Evolutionary conservation across 2,797 vertebrate species (phyloP), one percentile per base, ranked within the genome.

Genomic region (Poecilia gillii): DNA sequence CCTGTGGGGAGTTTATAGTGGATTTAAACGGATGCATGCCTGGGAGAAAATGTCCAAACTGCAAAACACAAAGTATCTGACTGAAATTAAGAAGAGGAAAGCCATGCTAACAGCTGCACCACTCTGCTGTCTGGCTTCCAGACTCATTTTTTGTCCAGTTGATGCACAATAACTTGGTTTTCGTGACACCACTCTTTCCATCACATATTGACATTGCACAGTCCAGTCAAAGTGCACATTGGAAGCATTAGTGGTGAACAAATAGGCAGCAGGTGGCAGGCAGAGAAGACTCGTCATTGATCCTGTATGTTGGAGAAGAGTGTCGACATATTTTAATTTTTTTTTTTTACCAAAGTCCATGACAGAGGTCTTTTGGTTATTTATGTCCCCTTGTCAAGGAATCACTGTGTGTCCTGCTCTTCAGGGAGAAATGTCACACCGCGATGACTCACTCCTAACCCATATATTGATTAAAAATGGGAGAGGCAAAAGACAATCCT

Each of bases 381-480:
- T 83, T 78, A 47, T 73, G 36, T 76, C 49, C 9, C 12, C 47
- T 13, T 64, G 57, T 82, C 68, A 72, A 76, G 74, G 64, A 80
- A 59, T 49, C 28, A 12, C 76, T 55, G 49, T 80, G 83, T 53
- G 51, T 49, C 77, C 62, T 75, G 64, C 31, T 76, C 57, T 73
- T 83, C 53, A 9, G 66, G 62, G 53, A 87, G 73, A 66, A 72
- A 46, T 33, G 55, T 55, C 47, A 77, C 62, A 80, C 51, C 66
- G 80, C 72, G 4, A 62, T 84, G 73, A 88, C 80, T 88, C 81
- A 90, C 79, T 74, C 72, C 36, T 57, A 83, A 75, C 72, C 49
- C 53, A 59, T 51, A 59, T 83, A 83, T 77, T 79, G 82, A 88
- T 86, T 81, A 76, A 78, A 88, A 86, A 82, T 55, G 5, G 46